Conservation (phyloP, 2,797 vertebrate species). For the Clarias laeviceps region DNA sequence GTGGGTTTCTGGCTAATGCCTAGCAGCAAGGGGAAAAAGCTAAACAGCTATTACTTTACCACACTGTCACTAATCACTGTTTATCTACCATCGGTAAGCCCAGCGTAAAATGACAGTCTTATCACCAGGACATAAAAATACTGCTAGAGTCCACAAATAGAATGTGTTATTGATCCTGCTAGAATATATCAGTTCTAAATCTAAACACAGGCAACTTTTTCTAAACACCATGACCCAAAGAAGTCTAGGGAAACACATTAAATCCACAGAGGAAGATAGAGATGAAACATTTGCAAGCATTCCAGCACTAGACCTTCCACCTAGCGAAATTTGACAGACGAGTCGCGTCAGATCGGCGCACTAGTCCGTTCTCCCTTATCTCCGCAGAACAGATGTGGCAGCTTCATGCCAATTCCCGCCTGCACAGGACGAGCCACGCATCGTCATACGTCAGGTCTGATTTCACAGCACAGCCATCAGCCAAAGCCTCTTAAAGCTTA, state of each 20-base stretch:
- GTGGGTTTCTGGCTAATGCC: constrained; percentile 37
- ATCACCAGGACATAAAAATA: constrained; percentile 20
- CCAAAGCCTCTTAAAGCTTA: constrained; percentile 66
- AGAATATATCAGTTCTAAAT: constrained; percentile 12
- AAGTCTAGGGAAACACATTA: constrained; percentile 27
- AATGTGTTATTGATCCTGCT: constrained; percentile 5
- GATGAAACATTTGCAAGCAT: constrained; percentile 53
- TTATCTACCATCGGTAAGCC: constrained; percentile 20
- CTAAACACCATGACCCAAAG: constrained; percentile 9
- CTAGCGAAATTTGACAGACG: constrained; percentile 50
- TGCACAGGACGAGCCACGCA: constrained; percentile 56
- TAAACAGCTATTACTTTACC: constrained; percentile 46
- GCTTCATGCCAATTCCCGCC: constrained; percentile 61
- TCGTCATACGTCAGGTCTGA: constrained; percentile 63
- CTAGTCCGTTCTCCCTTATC: constrained; percentile 66
- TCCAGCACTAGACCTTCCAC: constrained; percentile 48
- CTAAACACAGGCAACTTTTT: constrained; percentile 15
- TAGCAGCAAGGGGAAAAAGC: constrained; percentile 17
- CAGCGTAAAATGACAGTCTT: constrained; percentile 27
- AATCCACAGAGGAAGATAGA: background rate
- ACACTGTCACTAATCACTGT: constrained; percentile 40
- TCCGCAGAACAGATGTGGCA: constrained; percentile 66
- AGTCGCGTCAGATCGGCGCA: constrained; percentile 50
- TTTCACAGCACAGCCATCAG: constrained; percentile 63
- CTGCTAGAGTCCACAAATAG: constrained; percentile 3